These are phyloP conservation scores for Eupithecia exiguata DNA, from an alignment of 2,888 invertebrate genomes.

Conservation along the genomic window DNA sequence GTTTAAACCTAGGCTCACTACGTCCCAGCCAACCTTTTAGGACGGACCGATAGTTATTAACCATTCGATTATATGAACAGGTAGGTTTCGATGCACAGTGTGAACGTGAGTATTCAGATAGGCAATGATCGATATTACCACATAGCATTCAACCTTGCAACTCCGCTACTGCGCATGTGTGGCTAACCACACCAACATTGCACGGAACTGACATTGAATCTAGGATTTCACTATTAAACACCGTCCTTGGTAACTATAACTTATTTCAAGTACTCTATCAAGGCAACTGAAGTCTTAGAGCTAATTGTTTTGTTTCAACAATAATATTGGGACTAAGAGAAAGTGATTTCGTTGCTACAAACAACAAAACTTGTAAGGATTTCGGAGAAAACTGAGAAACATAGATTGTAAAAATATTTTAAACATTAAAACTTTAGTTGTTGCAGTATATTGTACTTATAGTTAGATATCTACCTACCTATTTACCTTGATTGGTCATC, in stretches of 20 bases:
- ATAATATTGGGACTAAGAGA: background rate
- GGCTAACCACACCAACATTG: conserved; percentile 36
- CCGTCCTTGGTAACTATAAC: conserved; percentile 31
- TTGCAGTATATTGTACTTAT: background rate
- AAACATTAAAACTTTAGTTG: background rate
- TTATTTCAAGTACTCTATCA: conserved; percentile 20
- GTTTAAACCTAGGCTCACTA: too few relatives aligned
- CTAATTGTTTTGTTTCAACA: background rate
- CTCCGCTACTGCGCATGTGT: conserved; percentile 35
- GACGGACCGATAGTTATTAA: background rate
- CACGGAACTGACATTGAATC: conserved; percentile 39
- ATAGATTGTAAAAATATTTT: background rate
- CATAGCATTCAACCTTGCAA: conserved; percentile 37
- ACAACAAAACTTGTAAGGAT: background rate
- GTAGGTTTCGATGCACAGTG: conserved; percentile 6
- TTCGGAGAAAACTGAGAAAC: background rate
- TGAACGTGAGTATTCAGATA: conserved; percentile 25
- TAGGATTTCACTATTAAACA: conserved; percentile 35
- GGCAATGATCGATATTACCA: conserved; percentile 35
- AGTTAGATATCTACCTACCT: background rate
- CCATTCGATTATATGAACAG: background rate
- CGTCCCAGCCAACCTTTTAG: background rate
- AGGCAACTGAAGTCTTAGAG: conserved; percentile 30
- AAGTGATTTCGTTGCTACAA: background rate
- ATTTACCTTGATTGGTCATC: background rate